A percentile compares a stretch with the other conserved stretches of the same genome.
These are phyloP conservation scores for Drosophila baimaii DNA, from an alignment of 1,140 invertebrate species.

Conservation along the genomic window DNA sequence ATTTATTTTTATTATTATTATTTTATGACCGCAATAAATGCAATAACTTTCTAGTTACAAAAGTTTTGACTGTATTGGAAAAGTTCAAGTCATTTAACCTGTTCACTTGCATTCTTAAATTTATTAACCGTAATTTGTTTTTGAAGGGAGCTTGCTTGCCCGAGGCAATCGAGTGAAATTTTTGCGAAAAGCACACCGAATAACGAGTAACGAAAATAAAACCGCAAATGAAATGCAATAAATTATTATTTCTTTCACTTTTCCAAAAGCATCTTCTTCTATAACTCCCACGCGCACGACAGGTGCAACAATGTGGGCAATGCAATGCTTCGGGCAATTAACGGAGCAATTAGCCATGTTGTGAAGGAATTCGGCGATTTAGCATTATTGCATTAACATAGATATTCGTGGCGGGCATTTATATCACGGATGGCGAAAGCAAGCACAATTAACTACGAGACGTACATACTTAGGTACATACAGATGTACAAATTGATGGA, in stretches of 20 bases:
- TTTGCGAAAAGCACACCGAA: slow-evolving; percentile 12
- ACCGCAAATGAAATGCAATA: slow-evolving; percentile 25
- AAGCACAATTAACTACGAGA: slow-evolving; percentile 7
- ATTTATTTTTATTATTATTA: neutral
- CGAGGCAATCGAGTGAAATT: slow-evolving; percentile 4
- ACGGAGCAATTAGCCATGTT: slow-evolving; percentile 61
- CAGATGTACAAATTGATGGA: neutral
- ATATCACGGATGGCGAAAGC: slow-evolving; percentile 40
- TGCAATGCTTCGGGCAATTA: slow-evolving; percentile 50
- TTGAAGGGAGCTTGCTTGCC: slow-evolving; percentile 1
- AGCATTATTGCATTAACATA: slow-evolving; percentile 58
- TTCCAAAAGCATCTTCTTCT: slow-evolving; percentile 29
- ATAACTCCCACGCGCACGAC: slow-evolving; percentile 22
- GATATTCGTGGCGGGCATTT: slow-evolving; percentile 55
- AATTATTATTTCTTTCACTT: slow-evolving; percentile 47
- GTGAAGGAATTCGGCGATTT: slow-evolving; percentile 45
- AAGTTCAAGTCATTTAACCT: slow-evolving; percentile 23
- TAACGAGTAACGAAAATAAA: slow-evolving; percentile 16
- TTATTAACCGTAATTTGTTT: slow-evolving; percentile 16
- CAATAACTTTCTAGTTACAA: no score
- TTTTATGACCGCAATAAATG: neutral
- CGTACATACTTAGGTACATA: no score
- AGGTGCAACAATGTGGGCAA: slow-evolving; percentile 36
- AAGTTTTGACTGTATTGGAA: neutral
- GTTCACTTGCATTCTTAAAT: slow-evolving; percentile 5